Conservation (phyloP, 1,140 invertebrate genomes). For the Marisa cornuarietis region DNA sequence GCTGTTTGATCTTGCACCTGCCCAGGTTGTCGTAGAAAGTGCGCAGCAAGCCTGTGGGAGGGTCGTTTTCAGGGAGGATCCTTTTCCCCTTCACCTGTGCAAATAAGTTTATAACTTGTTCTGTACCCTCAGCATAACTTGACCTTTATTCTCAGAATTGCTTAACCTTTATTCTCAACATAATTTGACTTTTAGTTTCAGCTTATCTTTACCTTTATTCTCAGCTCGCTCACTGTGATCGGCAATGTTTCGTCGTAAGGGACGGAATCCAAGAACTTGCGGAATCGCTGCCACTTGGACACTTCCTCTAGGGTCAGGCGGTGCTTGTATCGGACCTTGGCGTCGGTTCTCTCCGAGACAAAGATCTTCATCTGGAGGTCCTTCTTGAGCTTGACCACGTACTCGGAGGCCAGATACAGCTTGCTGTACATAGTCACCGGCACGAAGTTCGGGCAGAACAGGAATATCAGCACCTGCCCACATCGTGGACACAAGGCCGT, state of each 20-base stretch:
- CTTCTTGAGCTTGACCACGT: conserved; percentile 56
- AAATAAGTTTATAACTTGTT: too few species aligned
- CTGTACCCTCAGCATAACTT: too few species aligned
- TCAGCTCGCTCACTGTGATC: conserved; percentile 51
- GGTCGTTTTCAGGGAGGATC: conserved; percentile 57
- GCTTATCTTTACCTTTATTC: conserved; percentile 31
- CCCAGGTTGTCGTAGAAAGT: conserved; percentile 58
- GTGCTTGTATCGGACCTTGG: conserved; percentile 48
- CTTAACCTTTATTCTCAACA: too few species aligned
- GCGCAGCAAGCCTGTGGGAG: conserved; percentile 53
- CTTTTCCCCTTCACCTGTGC: conserved; percentile 57
- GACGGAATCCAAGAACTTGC: conserved; percentile 39
- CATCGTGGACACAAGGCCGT: background rate
- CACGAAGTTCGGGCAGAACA: conserved; percentile 57
- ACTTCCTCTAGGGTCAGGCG: conserved; percentile 51
- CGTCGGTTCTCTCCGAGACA: conserved; percentile 44
- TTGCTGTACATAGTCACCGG: conserved; percentile 55
- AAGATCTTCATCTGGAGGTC: conserved; percentile 56
- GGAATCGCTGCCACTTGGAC: conserved; percentile 49
- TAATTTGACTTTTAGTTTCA: too few species aligned
- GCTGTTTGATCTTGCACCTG: conserved; percentile 55
- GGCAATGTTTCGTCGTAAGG: conserved; percentile 52
- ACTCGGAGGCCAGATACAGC: conserved; percentile 55
- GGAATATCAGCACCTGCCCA: conserved; percentile 49
- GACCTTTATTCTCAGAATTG: too few species aligned